A percentile compares a stretch with the other conserved stretches of the same genome.
Evolutionary conservation across 2,888 invertebrate genomes (phyloP).

Genomic region (Caenorhabditis sinica): DNA sequence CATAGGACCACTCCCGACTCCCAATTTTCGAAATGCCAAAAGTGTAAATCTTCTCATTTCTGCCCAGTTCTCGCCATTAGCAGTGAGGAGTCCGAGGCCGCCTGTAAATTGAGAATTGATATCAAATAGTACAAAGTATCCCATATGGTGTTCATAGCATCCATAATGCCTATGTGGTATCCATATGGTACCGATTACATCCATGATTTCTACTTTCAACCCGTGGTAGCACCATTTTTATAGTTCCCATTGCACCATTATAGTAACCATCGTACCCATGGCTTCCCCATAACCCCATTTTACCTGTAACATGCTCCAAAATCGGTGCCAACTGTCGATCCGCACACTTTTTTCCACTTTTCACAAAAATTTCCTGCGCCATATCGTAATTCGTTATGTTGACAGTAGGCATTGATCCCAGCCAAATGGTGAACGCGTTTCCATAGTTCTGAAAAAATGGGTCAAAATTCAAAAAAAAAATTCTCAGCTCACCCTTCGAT

Average conservation of each 20-base stretch:
- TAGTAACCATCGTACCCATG: not conserved
- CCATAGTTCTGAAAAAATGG: slow-evolving; percentile 38
- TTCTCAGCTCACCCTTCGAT: slow-evolving; percentile 19
- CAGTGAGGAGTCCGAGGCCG: slow-evolving; percentile 6
- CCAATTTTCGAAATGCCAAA: slow-evolving; percentile 16
- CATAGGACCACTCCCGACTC: slow-evolving; percentile 19
- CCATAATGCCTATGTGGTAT: no score
- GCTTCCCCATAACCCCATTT: not conserved
- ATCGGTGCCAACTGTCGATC: slow-evolving; percentile 32
- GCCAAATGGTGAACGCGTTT: slow-evolving; percentile 37
- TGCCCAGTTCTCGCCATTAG: slow-evolving; percentile 31
- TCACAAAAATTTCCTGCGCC: slow-evolving; percentile 32
- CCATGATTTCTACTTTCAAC: not conserved
- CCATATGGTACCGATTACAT: no score
- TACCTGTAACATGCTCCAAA: slow-evolving; percentile 6
- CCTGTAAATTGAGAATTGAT: slow-evolving; percentile 1
- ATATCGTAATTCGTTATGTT: slow-evolving; percentile 19
- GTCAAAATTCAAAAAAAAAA: not conserved
- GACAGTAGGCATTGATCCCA: slow-evolving; percentile 26
- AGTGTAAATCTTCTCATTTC: slow-evolving; percentile 41
- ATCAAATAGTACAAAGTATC: no score
- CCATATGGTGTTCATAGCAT: no score
- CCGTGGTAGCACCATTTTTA: no score
- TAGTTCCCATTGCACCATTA: no score
- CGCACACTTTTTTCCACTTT: slow-evolving; percentile 27